Conservation (phyloP, 2,113 vertebrate genomes). For the Hoplias malabaricus region DNA sequence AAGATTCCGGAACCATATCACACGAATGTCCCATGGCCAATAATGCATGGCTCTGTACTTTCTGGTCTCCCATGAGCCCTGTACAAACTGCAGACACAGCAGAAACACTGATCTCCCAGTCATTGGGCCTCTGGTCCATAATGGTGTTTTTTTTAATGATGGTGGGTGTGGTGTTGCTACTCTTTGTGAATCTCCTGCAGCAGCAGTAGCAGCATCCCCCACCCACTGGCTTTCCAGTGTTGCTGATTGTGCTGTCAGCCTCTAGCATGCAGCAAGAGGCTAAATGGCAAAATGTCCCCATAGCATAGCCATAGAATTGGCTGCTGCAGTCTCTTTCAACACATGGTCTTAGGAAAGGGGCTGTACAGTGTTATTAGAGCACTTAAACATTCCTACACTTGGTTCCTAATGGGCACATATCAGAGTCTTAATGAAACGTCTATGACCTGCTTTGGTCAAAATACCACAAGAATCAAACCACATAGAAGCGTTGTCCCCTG, state of each 20-base stretch:
- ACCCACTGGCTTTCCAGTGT: slow-evolving; percentile 24
- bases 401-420: no score
- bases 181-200: slow-evolving; percentile 63
- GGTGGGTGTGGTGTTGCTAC: slow-evolving; percentile 68
- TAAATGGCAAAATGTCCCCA: slow-evolving; percentile 1
- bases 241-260: slow-evolving; percentile 38
- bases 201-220: slow-evolving; percentile 45
- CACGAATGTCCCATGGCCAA: slow-evolving; percentile 46
- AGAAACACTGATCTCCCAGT: slow-evolving; percentile 68
- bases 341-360: no score
- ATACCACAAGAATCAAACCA: no score
- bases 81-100: slow-evolving; percentile 70
- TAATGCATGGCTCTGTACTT: slow-evolving; percentile 57
- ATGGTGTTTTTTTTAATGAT: slow-evolving; percentile 67
- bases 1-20: background rate
- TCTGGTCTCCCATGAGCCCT: slow-evolving; percentile 60
- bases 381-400: no score
- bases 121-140: slow-evolving; percentile 37
- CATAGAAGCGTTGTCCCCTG: no score
- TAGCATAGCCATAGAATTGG: background rate
- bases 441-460: no score
- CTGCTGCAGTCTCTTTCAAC: background rate
- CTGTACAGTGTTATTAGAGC: no score
- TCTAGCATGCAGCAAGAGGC: slow-evolving; percentile 4
- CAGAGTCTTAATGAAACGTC: no score